These are phyloP conservation scores for Linnaemya tessellans DNA, from an alignment of 2,888 invertebrate genomes.

Conservation along the genomic window DNA sequence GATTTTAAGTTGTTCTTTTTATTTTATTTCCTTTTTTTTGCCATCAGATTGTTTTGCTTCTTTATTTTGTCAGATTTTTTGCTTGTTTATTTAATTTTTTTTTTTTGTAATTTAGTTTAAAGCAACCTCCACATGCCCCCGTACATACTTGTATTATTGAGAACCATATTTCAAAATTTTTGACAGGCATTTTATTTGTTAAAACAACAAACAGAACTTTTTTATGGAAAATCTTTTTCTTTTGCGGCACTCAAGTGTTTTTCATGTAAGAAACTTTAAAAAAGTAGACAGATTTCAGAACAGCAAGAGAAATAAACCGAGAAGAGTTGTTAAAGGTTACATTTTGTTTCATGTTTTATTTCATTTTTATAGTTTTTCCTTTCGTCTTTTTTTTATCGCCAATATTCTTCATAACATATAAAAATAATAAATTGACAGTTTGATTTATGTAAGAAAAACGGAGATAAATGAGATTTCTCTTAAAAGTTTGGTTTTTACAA, in stretches of 20 bases:
- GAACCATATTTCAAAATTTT: slow-evolving; percentile 70
- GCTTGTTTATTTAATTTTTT: slow-evolving; percentile 19
- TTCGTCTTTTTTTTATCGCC: slow-evolving; percentile 18
- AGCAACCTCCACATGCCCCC: slow-evolving; percentile 2
- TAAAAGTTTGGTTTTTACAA: neutral
- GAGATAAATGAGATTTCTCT: slow-evolving; percentile 22
- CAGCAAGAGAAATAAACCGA: neutral
- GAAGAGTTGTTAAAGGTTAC: slow-evolving; percentile 45
- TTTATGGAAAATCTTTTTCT: slow-evolving; percentile 16
- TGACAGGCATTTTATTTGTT: slow-evolving; percentile 71
- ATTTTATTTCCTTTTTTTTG: slow-evolving; percentile 3
- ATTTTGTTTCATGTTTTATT: slow-evolving; percentile 22
- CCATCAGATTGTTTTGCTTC: slow-evolving; percentile 7
- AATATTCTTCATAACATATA: slow-evolving; percentile 48
- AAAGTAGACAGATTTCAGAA: slow-evolving; percentile 27
- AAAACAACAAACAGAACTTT: slow-evolving; percentile 54
- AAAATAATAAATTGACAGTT: slow-evolving; percentile 70
- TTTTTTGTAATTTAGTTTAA: neutral
- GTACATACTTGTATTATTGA: slow-evolving; percentile 47
- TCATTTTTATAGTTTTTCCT: neutral
- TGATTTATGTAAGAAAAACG: slow-evolving; percentile 65
- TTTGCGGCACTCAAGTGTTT: slow-evolving; percentile 28
- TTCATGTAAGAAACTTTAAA: slow-evolving; percentile 11
- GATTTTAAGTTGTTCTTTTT: neutral
- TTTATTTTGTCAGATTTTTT: slow-evolving; percentile 31